These are phyloP conservation scores for Oncorhynchus nerka DNA, from an alignment of 2,113 vertebrate genomes.

Conservation along the genomic window DNA sequence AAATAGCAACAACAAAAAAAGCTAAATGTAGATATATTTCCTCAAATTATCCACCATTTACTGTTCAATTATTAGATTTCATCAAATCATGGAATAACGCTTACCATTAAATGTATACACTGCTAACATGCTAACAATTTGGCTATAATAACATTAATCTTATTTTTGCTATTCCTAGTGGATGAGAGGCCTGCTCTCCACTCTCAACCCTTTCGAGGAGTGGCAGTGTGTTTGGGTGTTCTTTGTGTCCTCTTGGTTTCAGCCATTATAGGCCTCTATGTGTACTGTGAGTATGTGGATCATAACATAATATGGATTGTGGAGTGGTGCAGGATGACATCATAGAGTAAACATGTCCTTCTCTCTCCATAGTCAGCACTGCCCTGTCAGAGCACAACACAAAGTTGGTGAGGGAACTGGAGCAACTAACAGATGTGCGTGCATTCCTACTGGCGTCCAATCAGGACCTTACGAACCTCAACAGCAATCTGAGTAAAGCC, in stretches of 20 bases:
- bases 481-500: not conserved
- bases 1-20: too few relatives aligned
- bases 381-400: too few relatives aligned
- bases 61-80: too few relatives aligned
- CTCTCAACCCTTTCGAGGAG: not conserved
- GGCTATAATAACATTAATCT: not conserved
- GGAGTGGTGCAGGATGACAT: not conserved
- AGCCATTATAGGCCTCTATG: conserved; percentile 12
- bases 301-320: not conserved
- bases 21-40: too few relatives aligned
- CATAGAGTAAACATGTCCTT: not conserved
- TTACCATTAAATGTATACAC: not conserved
- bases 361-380: not conserved
- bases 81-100: not conserved
- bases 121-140: not conserved
- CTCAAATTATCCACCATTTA: too few relatives aligned
- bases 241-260: conserved; percentile 26
- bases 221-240: conserved; percentile 19
- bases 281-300: conserved; percentile 31
- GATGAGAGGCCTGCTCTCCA: not conserved
- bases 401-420: too few relatives aligned
- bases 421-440: too few relatives aligned
- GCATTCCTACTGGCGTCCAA: too few relatives aligned
- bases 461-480: too few relatives aligned
- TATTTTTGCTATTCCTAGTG: conserved; percentile 6